A percentile compares a stretch with the other conserved stretches of the same genome.
These are phyloP conservation scores for Perccottus glenii DNA, from an alignment of 2,113 vertebrate species.

Conservation along the genomic window DNA sequence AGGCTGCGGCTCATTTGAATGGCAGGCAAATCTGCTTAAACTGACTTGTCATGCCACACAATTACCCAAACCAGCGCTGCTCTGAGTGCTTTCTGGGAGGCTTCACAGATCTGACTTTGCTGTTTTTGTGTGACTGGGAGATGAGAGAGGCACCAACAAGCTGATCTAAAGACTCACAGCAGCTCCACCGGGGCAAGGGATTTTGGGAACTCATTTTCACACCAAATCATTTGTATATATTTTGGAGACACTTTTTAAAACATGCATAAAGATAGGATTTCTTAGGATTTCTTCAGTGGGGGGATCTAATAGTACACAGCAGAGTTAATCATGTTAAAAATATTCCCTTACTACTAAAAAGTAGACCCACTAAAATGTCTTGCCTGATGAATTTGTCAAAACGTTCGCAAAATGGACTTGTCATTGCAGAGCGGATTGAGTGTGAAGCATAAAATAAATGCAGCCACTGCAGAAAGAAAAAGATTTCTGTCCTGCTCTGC, in stretches of 20 bases:
- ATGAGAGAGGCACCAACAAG: conserved; percentile 28
- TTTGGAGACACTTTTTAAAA: not conserved
- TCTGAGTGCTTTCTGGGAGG: conserved; percentile 26
- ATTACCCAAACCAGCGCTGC: conserved; percentile 45
- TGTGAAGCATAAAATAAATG: conserved; percentile 1
- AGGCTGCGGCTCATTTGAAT: conserved; percentile 70
- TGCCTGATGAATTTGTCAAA: conserved; percentile 1
- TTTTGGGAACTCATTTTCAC: conserved; percentile 15
- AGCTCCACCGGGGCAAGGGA: conserved; percentile 4
- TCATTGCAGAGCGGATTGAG: not conserved
- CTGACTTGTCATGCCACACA: conserved; percentile 62
- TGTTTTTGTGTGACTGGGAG: conserved; percentile 25
- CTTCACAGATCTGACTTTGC: conserved; percentile 23
- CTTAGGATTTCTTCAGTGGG: conserved; percentile 5
- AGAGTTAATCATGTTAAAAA: conserved; percentile 1
- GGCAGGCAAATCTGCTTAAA: conserved; percentile 73
- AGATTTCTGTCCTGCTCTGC: conserved; percentile 23
- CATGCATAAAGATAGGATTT: conserved; percentile 4
- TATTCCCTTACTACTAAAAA: not conserved
- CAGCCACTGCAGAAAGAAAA: conserved; percentile 35
- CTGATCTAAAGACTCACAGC: conserved; percentile 32
- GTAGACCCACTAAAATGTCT: not conserved
- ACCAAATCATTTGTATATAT: conserved; percentile 11
- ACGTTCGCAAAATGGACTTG: conserved; percentile 5
- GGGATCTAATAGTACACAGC: not conserved